Evolutionary conservation across 2,797 vertebrate species (phyloP), one percentile per base, ranked within the genome.

Genomic region (Prionace glauca): DNA sequence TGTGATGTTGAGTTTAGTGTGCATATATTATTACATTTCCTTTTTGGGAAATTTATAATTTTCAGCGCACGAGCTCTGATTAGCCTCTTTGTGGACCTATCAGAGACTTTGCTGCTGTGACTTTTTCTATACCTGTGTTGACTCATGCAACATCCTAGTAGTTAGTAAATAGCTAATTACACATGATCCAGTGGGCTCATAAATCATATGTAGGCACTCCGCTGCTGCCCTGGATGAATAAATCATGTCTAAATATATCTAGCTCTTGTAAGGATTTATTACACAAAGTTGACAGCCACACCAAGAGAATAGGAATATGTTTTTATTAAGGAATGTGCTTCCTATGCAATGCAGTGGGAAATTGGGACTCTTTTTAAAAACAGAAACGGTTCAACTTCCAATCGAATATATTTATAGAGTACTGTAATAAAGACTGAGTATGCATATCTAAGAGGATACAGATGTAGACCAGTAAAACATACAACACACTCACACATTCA

Each of bases 101-200:
- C 60, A 32, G 77, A 3, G 77, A 74, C 50, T 77, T 45, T 2
- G 14, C 71, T 74, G 45, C 29, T n/a, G 72, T 45, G 36, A 94
- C 7, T 95, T 50, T 77, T 7, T 67, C 71, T 74, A 3, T 74
- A 72, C 93, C 71, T 72, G 24, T n/a, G 2, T 22, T 9, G 45
- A 77, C 45, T 20, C 29, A 65, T 41, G 56, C 69, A 92, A 77
- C 41, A 14, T 60, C 56, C 29, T 41, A 56, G 65, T 88, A 77
- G 88, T 91, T 95, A 95, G 69, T 92, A 95, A 91, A 95, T 45
- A 95, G 32, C 87, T 74, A 95, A 92, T 93, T 95, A 74, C n/a
- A n/a, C 50, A 62, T 74, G 95, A 77, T 69, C 87, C 90, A 62
- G 7, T 22, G 36, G 74, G 87, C 69, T 95, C 50, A 60, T 95